Evolutionary conservation across 2,113 vertebrate genomes (phyloP).

Genomic region (Phaethon lepturus): DNA sequence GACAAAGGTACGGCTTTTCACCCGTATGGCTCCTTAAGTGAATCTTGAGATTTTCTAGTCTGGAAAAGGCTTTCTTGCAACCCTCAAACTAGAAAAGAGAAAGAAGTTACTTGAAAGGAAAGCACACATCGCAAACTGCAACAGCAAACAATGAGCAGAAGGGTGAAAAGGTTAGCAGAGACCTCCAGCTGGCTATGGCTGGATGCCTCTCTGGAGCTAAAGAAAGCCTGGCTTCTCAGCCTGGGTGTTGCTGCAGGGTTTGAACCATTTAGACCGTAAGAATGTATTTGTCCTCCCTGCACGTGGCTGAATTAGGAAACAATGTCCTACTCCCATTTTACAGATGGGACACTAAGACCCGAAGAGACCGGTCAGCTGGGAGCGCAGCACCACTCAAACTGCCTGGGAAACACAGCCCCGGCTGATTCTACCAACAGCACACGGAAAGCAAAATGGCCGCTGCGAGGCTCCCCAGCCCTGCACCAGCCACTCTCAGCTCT

Average conservation of each 20-base stretch:
- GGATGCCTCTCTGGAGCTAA: not conserved
- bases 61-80: conserved; percentile 97
- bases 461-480: not conserved
- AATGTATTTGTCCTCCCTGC: not conserved
- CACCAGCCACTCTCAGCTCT: fast-evolving
- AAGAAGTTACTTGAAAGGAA: conserved; percentile 7
- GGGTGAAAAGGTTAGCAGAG: not conserved
- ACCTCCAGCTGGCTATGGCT: not conserved
- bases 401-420: not conserved
- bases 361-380: not conserved
- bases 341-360: not conserved
- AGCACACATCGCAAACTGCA: not conserved
- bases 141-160: fast-evolving
- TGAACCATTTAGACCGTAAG: not conserved
- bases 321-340: not conserved
- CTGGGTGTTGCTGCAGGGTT: not conserved
- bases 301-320: not conserved
- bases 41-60: conserved; percentile 97
- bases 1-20: conserved; percentile 94
- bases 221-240: not conserved
- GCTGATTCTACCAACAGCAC: not conserved
- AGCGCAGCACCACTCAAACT: not conserved
- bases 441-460: not conserved
- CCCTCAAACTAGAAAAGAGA: conserved; percentile 88
- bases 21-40: conserved; percentile 96